Percentiles rank a stretch among this genome's conserved stretches.
phyloP scores from a whole-genome alignment of 2,797 vertebrate genomes.

The Chiroxiphia lanceolata region DNA sequence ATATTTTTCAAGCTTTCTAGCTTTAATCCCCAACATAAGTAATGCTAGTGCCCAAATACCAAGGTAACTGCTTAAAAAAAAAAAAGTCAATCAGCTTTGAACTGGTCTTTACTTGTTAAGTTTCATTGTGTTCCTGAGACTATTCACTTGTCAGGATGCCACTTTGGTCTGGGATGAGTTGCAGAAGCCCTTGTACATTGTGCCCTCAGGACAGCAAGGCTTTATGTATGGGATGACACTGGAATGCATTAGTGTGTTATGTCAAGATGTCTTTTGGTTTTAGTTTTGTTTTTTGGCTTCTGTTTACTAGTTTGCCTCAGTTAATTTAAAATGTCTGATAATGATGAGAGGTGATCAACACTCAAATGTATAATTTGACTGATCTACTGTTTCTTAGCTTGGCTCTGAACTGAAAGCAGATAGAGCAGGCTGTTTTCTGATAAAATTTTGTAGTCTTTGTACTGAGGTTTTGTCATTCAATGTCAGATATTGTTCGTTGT shows the following conservation, averaged over 20 bases:
- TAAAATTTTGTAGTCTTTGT: neutral
- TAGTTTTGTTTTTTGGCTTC: conserved; percentile 20
- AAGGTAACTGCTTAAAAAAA: neutral
- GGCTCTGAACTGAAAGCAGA: neutral
- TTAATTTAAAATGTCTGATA: conserved; percentile 10
- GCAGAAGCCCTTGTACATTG: conserved; percentile 20
- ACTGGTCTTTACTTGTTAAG: conserved; percentile 69
- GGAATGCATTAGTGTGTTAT: conserved; percentile 60
- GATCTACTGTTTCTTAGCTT: neutral
- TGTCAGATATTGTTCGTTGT: neutral
- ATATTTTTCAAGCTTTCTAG: conserved; percentile 32
- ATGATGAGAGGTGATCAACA: neutral
- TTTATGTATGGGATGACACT: conserved; percentile 37
- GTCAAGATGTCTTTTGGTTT: conserved; percentile 23
- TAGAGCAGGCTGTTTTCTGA: neutral
- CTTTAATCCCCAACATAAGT: conserved; percentile 30
- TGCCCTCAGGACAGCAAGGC: conserved; percentile 51
- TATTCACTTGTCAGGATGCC: conserved; percentile 57
- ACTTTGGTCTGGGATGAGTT: conserved; percentile 43
- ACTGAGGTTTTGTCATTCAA: neutral
- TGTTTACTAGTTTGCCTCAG: conserved; percentile 44
- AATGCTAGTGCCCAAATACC: conserved; percentile 44
- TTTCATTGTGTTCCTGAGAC: conserved; percentile 56
- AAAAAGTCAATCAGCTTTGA: conserved; percentile 46
- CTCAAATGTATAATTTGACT: neutral